A percentile compares a stretch with the other conserved stretches of the same genome.
Conservation (phyloP, 1,140 invertebrate species). For the Cyclargus thomasi region DNA sequence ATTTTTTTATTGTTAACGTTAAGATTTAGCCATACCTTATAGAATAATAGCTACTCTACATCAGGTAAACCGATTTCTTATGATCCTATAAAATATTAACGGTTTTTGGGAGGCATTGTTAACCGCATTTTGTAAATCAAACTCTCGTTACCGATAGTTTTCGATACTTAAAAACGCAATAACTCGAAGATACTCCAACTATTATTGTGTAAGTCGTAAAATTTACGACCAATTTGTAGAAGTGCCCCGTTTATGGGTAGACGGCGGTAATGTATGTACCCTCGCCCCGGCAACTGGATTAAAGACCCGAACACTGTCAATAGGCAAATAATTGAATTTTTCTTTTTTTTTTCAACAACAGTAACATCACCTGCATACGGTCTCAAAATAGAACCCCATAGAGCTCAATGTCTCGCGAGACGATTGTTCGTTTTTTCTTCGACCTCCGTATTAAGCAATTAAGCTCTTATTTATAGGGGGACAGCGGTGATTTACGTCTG, state of each 20-base stretch:
- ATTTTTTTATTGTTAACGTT: no score
- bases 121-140: background rate
- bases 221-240: slow-evolving; percentile 64
- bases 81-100: background rate
- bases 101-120: background rate
- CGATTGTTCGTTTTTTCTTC: slow-evolving; percentile 42
- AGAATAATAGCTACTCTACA: background rate
- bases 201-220: slow-evolving; percentile 21
- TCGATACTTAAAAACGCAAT: background rate
- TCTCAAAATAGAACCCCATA: slow-evolving; percentile 26
- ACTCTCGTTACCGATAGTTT: background rate
- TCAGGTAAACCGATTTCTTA: background rate
- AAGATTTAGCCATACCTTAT: no score
- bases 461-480: slow-evolving; percentile 54
- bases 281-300: slow-evolving; percentile 39
- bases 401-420: slow-evolving; percentile 23
- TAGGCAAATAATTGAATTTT: slow-evolving; percentile 65
- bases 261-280: slow-evolving; percentile 22
- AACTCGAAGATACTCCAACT: background rate
- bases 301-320: slow-evolving; percentile 50
- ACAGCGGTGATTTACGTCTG: slow-evolving; percentile 48
- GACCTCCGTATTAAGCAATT: slow-evolving; percentile 44
- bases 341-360: slow-evolving; percentile 43
- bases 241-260: slow-evolving; percentile 41
- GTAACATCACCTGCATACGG: slow-evolving; percentile 56